Base-by-base conservation (phyloP, 2,797 vertebrate species). In the Heteromormyrus szaboi region DNA sequence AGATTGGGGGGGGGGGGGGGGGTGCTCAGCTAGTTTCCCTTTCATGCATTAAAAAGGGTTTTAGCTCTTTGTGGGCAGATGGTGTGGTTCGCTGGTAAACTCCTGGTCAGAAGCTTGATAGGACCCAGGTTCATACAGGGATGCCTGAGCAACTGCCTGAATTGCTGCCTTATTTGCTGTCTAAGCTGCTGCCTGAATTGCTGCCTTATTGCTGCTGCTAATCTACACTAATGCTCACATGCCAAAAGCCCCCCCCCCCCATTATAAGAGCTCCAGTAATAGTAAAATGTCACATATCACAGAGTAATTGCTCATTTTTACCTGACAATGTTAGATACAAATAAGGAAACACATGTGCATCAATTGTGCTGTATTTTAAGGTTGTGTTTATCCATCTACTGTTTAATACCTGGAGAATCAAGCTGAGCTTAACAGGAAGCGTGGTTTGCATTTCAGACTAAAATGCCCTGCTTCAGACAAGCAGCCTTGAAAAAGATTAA, bases 21-120 rank as follows among this genome's bases (percentile, higher is more conserved):
- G 0, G 25, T 17, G 51, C 53, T 12, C 17, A 8, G 25, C 9
- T 33, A 51, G 3, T 17, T 50, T 56, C 86, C n/a, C 90, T 90
- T 90, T 90, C 88, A 90, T 90, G 88, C 88, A 68, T 87, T 85
- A 59, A 88, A 53, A 22, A 87, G 84, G 81, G 29, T 72, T 90
- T 89, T 84, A 25, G 79, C 44, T 89, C 22, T 83, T 54, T 81
- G 9, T 65, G 72, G 84, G 88, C 90, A 90, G 90, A 90, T 89
- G 88, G 83, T 62, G 76, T 59, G 72, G 83, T 25, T 90, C 85
- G 53, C 85, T 50, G 68, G 54, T 88, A 72, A 88, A 72, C 88
- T 89, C 50, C 87, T 62, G 85, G 76, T 88, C 79, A 53, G 86
- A 62, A 44, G 37, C n/a, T 81, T 50, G 41, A 87, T 89, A 41